Base-by-base conservation (phyloP, 2,797 vertebrate species). In the Sebastiscus albofasciatus region DNA sequence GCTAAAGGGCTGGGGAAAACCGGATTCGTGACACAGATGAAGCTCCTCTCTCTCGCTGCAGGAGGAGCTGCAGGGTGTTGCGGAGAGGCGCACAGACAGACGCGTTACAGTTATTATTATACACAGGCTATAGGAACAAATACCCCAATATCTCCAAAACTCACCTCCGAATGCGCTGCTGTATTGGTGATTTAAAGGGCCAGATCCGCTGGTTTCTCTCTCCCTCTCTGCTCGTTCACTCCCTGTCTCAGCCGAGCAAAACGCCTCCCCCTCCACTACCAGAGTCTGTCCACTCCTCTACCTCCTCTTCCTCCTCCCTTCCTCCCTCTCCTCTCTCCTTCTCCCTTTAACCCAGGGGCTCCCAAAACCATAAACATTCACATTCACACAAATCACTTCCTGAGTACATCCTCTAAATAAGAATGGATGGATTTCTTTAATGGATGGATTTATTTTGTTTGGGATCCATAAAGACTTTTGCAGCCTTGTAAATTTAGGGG, bases 101-200 rank as follows among this genome's bases (percentile, higher is more conserved):
- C 82, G 78, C 84, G 82, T 71, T 69, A 84, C 67, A 72, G 39
- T 42, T 42, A 75, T 80, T 62, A 89, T 80, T 26, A 86, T 29
- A 82, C 79, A 82, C 68, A 8, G 61, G 64, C 49, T 42, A 84
- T 74, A 75, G 62, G 42, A 82, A 75, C 74, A 92, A 89, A 89
- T 55, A 81, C 18, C 64, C 66, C 69, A 92, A 91, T 91, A 88
- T 93, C 80, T 87, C 87, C 77, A 83, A 91, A 95, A 95, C 95
- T 96, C 93, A 96, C 95, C 95, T 95, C 92, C 69, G 92, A 93
- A 92, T 84, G 92, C 91, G 93, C 90, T 82, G 92, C 90, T 82
- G 92, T 82, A 88, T 93, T 90, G 89, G 89, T 88, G 90, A 94
- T 95, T 96, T 95, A 95, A 96, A 95, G 95, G 95, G 95, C 90